Evolutionary conservation across 2,888 invertebrate species (phyloP), one percentile per base, ranked within the genome.

Genomic region (Andrena praecox): DNA sequence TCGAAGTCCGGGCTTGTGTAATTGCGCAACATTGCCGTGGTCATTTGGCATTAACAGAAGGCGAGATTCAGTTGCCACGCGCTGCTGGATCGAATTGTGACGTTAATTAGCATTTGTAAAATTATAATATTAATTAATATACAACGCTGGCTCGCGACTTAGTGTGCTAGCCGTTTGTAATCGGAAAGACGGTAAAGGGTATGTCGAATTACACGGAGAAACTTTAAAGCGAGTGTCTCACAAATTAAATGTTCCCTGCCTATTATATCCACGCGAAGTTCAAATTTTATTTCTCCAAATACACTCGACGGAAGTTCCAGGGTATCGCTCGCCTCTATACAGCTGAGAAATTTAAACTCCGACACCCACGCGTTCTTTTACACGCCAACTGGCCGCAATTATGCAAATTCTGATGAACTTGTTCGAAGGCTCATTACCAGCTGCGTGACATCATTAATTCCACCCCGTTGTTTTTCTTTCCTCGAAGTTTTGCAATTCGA

Each of bases 401-500:
- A 70, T 70, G 70, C 60, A 70, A 70, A 70, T 70, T 20, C 60
- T 48, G 42, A 70, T 70, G 70, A 60, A 70, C 60, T 70, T 48
- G 42, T 70, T n/a, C 70, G 60, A 60, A 50, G 56, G 16, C 48
- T 73, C 50, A 62, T 64, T 64, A 69, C 24, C 33, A 29, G 35
- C 48, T n/a, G 48, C 72, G 20, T 35, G 60, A 70, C 69, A 67
- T n/a, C 33, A 33, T 52, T 63, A 78, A 59, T 52, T 27, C n/a
- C 60, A 29, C 20, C 16, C 33, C 33, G 27, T 12, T 12, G 33
- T 27, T 16, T 29, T 75, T 68, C 10, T 52, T 68, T 63, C 52
- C 68, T 16, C 31, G 24, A 68, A 75, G 70, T 70, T 71, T 79
- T 20, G 63, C 70, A 70, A 77, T 70, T 42, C 59, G 33, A 66